phyloP scores from a whole-genome alignment of 92 coral and sea anemone species.

The Parazoanthus swiftii region DNA sequence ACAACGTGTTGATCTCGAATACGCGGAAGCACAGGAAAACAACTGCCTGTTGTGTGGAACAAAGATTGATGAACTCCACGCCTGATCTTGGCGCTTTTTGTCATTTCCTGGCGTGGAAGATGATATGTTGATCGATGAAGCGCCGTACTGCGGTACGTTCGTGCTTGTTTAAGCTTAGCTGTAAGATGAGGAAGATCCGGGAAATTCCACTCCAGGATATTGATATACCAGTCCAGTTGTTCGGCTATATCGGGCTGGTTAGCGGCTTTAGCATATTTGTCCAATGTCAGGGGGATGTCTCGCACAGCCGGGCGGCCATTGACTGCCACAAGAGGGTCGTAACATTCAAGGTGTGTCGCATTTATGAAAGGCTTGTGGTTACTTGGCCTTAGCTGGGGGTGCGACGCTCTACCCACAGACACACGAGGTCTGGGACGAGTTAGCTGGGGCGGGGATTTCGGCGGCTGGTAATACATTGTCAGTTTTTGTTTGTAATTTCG shows the following conservation, averaged over 20 bases:
- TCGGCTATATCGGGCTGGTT: conserved; percentile 32
- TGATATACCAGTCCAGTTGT: conserved; percentile 43
- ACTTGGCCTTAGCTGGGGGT: conserved; percentile 37
- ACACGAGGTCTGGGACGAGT: conserved; percentile 9
- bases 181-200: conserved; percentile 22
- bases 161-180: conserved; percentile 29
- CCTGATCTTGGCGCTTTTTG: conserved; percentile 19
- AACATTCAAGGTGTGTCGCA: conserved; percentile 28
- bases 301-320: conserved; percentile 12
- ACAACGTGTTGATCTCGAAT: not conserved
- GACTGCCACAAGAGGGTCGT: conserved; percentile 30
- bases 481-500: no score
- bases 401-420: conserved; percentile 18
- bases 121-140: not conserved
- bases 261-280: not conserved
- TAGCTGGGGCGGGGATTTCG: conserved; percentile 7
- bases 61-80: conserved; percentile 37
- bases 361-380: conserved; percentile 33
- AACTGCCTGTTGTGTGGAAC: conserved; percentile 37
- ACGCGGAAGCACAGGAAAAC: conserved; percentile 27
- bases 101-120: conserved; percentile 18
- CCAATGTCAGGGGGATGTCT: conserved; percentile 15
- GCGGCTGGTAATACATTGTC: conserved; percentile 28
- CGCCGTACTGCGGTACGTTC: conserved; percentile 13
- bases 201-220: conserved; percentile 7